Evolutionary conservation across 2,113 vertebrate species (phyloP).

Genomic region (Pachypanchax playfairii): DNA sequence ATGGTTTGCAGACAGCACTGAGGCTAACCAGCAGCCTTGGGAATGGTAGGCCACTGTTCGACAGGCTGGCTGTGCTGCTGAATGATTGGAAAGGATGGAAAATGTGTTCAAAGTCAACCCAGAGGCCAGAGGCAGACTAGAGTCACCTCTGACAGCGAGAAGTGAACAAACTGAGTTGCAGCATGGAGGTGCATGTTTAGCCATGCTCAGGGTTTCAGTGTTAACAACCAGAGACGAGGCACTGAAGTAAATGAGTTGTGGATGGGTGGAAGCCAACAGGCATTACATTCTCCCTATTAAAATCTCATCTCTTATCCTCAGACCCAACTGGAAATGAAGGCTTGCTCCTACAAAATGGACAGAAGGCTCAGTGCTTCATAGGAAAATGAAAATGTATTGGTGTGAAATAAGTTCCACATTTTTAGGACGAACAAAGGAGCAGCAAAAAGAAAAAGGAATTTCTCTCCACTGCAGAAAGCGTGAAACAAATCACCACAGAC

Average conservation of each 20-base stretch:
- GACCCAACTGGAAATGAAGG: slow-evolving; percentile 56
- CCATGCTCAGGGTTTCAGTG: slow-evolving; percentile 31
- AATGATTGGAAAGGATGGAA: slow-evolving; percentile 28
- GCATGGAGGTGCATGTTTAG: slow-evolving; percentile 34
- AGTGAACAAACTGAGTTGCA: slow-evolving; percentile 16
- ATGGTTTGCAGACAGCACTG: slow-evolving; percentile 42
- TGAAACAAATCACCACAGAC: slow-evolving; percentile 22
- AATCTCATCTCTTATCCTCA: slow-evolving; percentile 60
- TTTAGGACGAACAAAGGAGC: slow-evolving; percentile 37
- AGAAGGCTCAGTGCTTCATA: slow-evolving; percentile 25
- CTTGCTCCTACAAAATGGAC: slow-evolving; percentile 35
- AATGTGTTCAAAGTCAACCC: slow-evolving; percentile 44
- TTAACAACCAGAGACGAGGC: slow-evolving; percentile 47
- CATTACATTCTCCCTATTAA: slow-evolving; percentile 70
- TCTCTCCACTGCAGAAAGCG: slow-evolving; percentile 1
- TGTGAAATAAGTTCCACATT: slow-evolving; percentile 52
- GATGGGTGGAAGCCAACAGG: slow-evolving; percentile 55
- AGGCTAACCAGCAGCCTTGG: slow-evolving; percentile 43
- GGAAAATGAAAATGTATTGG: slow-evolving; percentile 52
- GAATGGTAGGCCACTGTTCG: slow-evolving; percentile 33
- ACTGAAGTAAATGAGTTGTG: slow-evolving; percentile 56
- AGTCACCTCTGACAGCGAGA: slow-evolving; percentile 44
- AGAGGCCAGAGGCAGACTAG: slow-evolving; percentile 39
- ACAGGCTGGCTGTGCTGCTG: slow-evolving; percentile 32
- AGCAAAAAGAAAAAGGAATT: slow-evolving; percentile 22